These are phyloP conservation scores for Neuroterus valhalla DNA, from an alignment of 1,140 invertebrate species.

Conservation along the genomic window DNA sequence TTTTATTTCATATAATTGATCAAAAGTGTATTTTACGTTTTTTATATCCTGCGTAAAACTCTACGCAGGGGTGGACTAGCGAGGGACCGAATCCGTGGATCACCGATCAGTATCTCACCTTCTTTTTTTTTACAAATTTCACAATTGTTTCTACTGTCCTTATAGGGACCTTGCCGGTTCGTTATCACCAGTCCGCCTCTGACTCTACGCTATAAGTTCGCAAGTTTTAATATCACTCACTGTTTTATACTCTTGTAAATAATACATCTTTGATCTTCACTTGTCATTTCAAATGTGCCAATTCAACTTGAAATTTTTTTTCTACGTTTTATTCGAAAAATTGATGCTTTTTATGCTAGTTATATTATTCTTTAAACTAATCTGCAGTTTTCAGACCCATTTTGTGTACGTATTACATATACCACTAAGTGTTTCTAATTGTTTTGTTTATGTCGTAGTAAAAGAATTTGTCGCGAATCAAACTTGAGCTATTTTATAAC, in stretches of 20 bases:
- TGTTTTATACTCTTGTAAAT: conserved; percentile 62
- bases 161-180: conserved; percentile 43
- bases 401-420: conserved; percentile 1
- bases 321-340: background rate
- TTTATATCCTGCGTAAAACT: too few species aligned
- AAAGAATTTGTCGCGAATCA: background rate
- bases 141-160: too few species aligned
- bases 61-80: too few species aligned
- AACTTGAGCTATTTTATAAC: background rate
- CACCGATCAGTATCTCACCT: too few species aligned
- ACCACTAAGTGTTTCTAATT: conserved; percentile 8
- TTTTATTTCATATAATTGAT: too few species aligned
- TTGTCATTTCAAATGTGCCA: conserved; percentile 2
- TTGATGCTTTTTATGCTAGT: background rate
- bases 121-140: too few species aligned
- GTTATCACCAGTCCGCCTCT: background rate
- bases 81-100: too few species aligned
- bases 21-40: too few species aligned
- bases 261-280: conserved; percentile 45
- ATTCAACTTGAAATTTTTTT: background rate
- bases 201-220: background rate
- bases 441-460: background rate
- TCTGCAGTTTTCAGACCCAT: background rate
- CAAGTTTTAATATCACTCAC: conserved; percentile 31
- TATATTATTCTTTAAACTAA: background rate